Base-by-base conservation (phyloP, 2,888 invertebrate genomes). In the Cosmia pyralina region DNA sequence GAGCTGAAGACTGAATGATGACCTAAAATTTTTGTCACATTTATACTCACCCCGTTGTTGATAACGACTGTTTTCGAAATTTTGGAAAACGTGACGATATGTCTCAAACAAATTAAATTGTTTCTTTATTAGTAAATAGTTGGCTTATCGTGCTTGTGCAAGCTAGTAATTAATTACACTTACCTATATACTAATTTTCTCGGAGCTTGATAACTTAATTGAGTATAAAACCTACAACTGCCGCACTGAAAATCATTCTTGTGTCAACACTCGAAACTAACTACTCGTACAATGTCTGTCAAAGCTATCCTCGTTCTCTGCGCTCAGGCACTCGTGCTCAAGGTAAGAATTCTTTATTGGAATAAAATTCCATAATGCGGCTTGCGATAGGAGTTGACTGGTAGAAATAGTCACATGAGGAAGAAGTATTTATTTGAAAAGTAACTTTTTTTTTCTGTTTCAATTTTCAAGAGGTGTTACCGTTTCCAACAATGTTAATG, bases 281-380 rank as follows among this genome's bases (percentile, higher is more conserved):
- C 53, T 69, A 87, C n/a, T n/a, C n/a, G n/a, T n/a, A n/a, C 70
- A 69, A 91, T 91, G 91, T 86, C 88, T 78, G 52, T 83, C 67
- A 87, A 89, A 65, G 77, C 87, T 34, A 80, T 90, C 58, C 66
- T 90, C 34, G 55, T 90, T 17, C 69, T 91, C 69, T 89, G 87
- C 38, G 55, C 71, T 71, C 69, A 70, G 44, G 69, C 70, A 17
- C 50, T 73, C 50, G 60, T 72, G 50, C 8, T 60, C 22, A 44
- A 69, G 60, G 72, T 73, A 22, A 60, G 59, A 41, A 5, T 2
- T 64, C n/a, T n/a, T 58, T 48, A 28, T 28, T 28, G 28, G 28
- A 28, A 28, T 3, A 3, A 28, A 28, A 3, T 28, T 28, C 28
- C 3, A 1, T 28, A 28, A 28, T 28, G 28, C 28, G 28, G 28